Conservation (phyloP, 2,113 vertebrate genomes). For the Anhinga anhinga region DNA sequence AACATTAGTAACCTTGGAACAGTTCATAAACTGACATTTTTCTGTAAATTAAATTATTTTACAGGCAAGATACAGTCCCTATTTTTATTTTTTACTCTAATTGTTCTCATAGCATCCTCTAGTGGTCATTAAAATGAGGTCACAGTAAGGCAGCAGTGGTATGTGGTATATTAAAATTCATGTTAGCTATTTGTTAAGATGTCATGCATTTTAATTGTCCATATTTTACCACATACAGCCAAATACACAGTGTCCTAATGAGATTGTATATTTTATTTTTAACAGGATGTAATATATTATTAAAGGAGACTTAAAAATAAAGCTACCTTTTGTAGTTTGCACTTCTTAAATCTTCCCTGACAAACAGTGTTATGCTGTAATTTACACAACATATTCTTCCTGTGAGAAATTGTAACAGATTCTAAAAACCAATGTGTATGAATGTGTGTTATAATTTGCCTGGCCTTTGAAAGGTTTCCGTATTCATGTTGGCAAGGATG, state of each 20-base stretch:
- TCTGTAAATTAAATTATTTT: background rate
- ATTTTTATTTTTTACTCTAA: background rate
- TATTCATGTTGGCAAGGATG: background rate
- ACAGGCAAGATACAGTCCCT: background rate
- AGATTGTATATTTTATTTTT: background rate
- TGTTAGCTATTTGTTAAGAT: background rate
- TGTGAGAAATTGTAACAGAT: background rate
- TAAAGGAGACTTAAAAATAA: background rate
- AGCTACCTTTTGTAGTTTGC: background rate
- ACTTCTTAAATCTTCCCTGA: background rate
- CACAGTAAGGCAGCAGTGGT: background rate
- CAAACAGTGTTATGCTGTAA: background rate
- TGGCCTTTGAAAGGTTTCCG: background rate
- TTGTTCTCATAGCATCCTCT: conserved; percentile 67
- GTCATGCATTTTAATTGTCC: background rate
- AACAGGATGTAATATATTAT: background rate
- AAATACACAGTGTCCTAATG: background rate
- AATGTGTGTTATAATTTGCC: background rate
- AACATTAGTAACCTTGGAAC: background rate
- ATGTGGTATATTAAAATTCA: background rate
- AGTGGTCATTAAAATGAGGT: conserved; percentile 51
- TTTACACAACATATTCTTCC: background rate
- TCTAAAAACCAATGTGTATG: background rate
- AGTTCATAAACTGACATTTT: background rate
- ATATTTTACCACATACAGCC: background rate